A percentile compares a stretch with the other conserved stretches of the same genome.
Conservation (phyloP, 2,797 vertebrate species). For the Lepilemur ruficaudatus region DNA sequence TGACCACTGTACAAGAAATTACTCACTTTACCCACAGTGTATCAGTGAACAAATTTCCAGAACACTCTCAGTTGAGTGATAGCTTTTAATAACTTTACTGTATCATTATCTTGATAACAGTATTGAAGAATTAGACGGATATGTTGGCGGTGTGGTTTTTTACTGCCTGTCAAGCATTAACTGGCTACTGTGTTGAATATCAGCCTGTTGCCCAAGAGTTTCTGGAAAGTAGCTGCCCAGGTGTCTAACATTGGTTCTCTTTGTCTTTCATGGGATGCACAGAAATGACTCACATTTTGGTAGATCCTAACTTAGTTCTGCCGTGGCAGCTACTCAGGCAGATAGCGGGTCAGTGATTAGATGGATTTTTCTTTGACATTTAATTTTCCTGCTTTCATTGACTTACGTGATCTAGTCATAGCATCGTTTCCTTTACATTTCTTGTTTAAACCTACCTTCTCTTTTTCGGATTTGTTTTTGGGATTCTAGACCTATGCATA, state of each 20-base stretch:
- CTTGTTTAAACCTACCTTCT: background rate
- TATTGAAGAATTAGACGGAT: background rate
- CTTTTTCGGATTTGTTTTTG: background rate
- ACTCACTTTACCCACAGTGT: background rate
- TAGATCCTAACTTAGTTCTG: background rate
- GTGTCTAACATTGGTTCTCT: background rate
- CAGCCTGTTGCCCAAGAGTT: background rate
- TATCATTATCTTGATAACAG: background rate
- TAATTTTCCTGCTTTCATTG: background rate
- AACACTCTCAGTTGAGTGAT: background rate
- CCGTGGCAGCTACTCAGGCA: too few relatives aligned
- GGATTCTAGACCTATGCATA: background rate
- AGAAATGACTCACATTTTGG: background rate
- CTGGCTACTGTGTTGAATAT: background rate
- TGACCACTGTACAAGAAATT: background rate
- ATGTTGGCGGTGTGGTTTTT: background rate
- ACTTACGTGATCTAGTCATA: background rate
- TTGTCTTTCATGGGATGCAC: too few relatives aligned
- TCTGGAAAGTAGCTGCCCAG: background rate
- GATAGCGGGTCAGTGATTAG: background rate
- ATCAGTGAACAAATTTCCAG: background rate
- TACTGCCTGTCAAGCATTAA: background rate
- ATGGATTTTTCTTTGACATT: background rate
- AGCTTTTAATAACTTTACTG: background rate
- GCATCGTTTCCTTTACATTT: background rate